Base-by-base conservation (phyloP, 2,797 vertebrate genomes). In the Sebastes diploproa region DNA sequence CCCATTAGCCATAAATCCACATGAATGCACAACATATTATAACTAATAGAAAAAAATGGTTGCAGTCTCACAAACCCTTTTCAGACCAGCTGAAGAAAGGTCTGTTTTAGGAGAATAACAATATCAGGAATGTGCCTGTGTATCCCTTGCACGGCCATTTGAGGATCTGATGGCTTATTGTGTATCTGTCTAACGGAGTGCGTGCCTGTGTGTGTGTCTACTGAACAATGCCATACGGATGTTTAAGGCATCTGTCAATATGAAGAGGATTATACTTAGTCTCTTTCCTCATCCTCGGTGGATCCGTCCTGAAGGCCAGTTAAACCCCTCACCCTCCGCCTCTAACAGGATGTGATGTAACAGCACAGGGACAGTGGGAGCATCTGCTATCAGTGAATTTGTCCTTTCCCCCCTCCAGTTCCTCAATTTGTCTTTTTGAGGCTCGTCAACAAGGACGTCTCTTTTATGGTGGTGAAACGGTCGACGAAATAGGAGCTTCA, bases 61-160 rank as follows among this genome's bases (percentile, higher is more conserved):
- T 86, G 16, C 32, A 42, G 78, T 72, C 23, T 34, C 36, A 68
- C 56, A 82, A 88, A 86, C 77, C 61, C 72, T 81, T 91, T 83
- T 93, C 92, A 94, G 92, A 91, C 93, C 94, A 92, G 94, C 92
- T 94, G 93, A 94, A 94, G 58, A 91, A 75, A 89, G 71, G 68
- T 85, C 83, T 70, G 42, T 52, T 73, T 62, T 64, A 1, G 36
- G 70, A 79, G 55, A 80, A 64, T 18, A 79, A 72, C 50, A 74
- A 25, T 16, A 73, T 58, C 46, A 83, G 46, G 42, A 69, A 61
- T 34, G 62, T 76, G 23, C 30, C 59, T 22, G 61, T 75, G 59
- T 58, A 65, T 70, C 32, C 12, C 12, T 71, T 58, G 56, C 80
- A 78, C 78, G 74, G 34, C 66, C 67, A 72, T 71, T 27, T 64